Conservation (phyloP, 2,888 invertebrate species). For the Petrolisthes manimaculis region DNA sequence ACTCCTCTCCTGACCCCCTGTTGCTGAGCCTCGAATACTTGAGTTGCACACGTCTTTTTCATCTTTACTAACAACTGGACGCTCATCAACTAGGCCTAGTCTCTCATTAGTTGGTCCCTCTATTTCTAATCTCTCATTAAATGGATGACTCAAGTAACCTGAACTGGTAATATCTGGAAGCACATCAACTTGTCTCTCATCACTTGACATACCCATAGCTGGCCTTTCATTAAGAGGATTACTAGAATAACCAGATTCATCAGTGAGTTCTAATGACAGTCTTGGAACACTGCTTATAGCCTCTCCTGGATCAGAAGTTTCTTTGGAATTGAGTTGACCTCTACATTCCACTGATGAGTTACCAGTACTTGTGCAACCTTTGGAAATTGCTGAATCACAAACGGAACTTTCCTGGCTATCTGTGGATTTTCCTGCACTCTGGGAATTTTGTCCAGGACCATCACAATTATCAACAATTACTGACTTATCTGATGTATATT, state of each 20-base stretch:
- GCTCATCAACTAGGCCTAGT: slow-evolving; percentile 17
- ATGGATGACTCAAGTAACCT: too few relatives aligned
- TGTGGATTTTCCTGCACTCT: background rate
- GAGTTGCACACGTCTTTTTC: slow-evolving; percentile 55
- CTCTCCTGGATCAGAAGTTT: background rate
- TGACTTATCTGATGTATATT: background rate
- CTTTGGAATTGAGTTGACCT: background rate
- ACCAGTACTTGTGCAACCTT: background rate
- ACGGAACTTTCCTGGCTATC: background rate
- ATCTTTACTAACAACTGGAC: slow-evolving; percentile 29
- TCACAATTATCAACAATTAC: background rate
- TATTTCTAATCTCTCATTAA: too few relatives aligned
- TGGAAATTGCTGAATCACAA: background rate
- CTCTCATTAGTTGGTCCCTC: background rate
- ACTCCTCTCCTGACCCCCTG: background rate
- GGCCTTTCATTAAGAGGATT: background rate
- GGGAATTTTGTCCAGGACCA: background rate
- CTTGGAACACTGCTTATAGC: background rate
- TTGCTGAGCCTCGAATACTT: slow-evolving; percentile 31
- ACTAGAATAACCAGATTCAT: background rate
- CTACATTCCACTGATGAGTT: background rate
- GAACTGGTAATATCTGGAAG: background rate
- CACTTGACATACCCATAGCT: background rate
- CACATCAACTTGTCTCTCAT: slow-evolving; percentile 5
- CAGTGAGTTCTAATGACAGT: slow-evolving; percentile 6